phyloP scores from a whole-genome alignment of 2,888 invertebrate species.

The Oxyscelio sp. region DNA sequence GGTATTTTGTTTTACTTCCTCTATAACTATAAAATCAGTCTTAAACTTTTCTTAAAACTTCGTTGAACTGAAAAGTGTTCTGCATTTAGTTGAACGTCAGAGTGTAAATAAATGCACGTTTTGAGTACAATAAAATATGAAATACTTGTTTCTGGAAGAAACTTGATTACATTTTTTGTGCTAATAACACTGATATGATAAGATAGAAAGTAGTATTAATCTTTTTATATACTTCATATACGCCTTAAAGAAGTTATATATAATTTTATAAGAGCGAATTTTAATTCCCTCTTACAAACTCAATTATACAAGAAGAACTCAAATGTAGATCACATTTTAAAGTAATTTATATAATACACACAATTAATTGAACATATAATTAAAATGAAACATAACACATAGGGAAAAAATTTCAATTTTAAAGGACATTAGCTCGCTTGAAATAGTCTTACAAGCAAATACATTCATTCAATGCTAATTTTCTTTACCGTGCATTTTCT shows the following conservation, averaged over 20 bases:
- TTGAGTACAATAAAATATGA: conserved; percentile 23
- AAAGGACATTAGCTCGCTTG: too few relatives aligned
- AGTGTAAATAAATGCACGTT: conserved; percentile 32
- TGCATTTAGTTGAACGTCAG: conserved; percentile 27
- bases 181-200: conserved; percentile 80
- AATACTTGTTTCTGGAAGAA: conserved; percentile 20
- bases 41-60: conserved; percentile 86
- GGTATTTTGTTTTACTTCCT: conserved; percentile 79
- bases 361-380: too few relatives aligned
- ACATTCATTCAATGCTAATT: too few relatives aligned
- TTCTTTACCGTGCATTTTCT: too few relatives aligned
- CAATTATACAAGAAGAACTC: too few relatives aligned
- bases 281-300: too few relatives aligned
- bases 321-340: too few relatives aligned
- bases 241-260: not conserved
- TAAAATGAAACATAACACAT: too few relatives aligned
- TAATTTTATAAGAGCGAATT: too few relatives aligned
- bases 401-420: too few relatives aligned
- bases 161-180: conserved; percentile 67
- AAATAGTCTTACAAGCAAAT: too few relatives aligned
- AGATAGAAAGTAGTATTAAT: conserved; percentile 79
- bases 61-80: conserved; percentile 78
- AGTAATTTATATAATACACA: too few relatives aligned
- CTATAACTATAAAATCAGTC: conserved; percentile 86
- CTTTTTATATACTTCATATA: conserved; percentile 66